Percentiles rank a stretch among this genome's conserved stretches.
Conservation (phyloP, 2,113 vertebrate genomes). For the Camelus dromedarius region DNA sequence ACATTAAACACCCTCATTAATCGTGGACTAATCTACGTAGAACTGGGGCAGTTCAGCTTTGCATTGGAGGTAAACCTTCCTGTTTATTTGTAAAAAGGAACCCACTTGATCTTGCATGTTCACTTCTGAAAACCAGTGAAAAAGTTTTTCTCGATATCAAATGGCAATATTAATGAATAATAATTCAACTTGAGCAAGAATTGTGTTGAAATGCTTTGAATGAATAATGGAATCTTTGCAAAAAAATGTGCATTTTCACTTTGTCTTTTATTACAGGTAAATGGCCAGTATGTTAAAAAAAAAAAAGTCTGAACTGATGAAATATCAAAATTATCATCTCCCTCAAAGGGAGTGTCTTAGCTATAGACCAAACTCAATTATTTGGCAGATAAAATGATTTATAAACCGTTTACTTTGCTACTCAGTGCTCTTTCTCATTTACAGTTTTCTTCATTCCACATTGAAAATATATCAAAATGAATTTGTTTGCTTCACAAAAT, state of each 20-base stretch:
- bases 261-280: conserved; percentile 37
- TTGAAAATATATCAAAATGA: conserved; percentile 45
- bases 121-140: conserved; percentile 17
- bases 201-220: neutral
- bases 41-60: conserved; percentile 82
- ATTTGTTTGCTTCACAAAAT: neutral
- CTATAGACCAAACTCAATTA: neutral
- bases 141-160: neutral
- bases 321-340: neutral
- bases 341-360: neutral
- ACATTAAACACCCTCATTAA: conserved; percentile 87
- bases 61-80: conserved; percentile 87
- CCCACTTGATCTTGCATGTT: neutral
- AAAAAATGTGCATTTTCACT: conserved; percentile 8
- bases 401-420: neutral
- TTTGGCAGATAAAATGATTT: conserved; percentile 34
- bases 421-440: neutral
- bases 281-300: neutral
- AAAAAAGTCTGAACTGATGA: conserved; percentile 10
- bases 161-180: neutral
- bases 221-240: neutral
- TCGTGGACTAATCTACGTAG: conserved; percentile 87
- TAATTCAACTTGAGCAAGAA: conserved; percentile 16
- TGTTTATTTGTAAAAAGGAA: neutral
- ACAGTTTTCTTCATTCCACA: neutral